Conservation (phyloP, 2,888 invertebrate genomes). For the Hartigia nigra region DNA sequence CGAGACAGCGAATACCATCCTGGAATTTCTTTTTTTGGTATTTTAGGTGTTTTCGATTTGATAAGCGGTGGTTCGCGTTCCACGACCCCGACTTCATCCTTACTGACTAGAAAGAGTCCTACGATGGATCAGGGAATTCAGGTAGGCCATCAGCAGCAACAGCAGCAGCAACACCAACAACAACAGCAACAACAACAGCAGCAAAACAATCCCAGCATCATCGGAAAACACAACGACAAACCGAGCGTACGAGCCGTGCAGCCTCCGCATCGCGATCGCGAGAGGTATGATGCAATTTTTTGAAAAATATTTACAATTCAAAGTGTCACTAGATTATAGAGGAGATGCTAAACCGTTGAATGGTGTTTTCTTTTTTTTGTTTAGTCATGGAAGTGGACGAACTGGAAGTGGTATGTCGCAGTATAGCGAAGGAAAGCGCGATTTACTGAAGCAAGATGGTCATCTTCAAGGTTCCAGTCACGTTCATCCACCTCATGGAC, state of each 20-base stretch:
- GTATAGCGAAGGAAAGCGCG: slow-evolving; percentile 57
- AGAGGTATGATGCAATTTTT: slow-evolving; percentile 43
- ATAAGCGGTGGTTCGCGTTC: slow-evolving; percentile 83
- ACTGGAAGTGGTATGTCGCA: slow-evolving; percentile 56
- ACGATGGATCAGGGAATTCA: slow-evolving; percentile 88
- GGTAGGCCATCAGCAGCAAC: slow-evolving; percentile 67
- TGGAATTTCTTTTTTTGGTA: background rate
- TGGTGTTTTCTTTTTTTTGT: no score
- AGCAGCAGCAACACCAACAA: slow-evolving; percentile 60
- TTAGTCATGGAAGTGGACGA: slow-evolving; percentile 52
- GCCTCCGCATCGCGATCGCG: slow-evolving; percentile 56
- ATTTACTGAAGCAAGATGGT: slow-evolving; percentile 45
- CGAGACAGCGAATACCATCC: background rate
- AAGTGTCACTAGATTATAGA: background rate
- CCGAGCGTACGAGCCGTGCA: slow-evolving; percentile 52
- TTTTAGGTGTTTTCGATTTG: slow-evolving; percentile 73
- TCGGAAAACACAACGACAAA: slow-evolving; percentile 54
- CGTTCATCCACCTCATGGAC: slow-evolving; percentile 47
- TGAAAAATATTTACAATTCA: background rate
- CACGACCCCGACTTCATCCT: slow-evolving; percentile 80
- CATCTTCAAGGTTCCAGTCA: slow-evolving; percentile 33
- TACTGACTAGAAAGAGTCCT: slow-evolving; percentile 81
- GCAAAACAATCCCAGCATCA: slow-evolving; percentile 35
- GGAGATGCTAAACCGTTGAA: background rate
- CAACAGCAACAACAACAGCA: slow-evolving; percentile 56